These are phyloP conservation scores for Passer domesticus DNA, from an alignment of 2,113 vertebrate species.

Conservation along the genomic window DNA sequence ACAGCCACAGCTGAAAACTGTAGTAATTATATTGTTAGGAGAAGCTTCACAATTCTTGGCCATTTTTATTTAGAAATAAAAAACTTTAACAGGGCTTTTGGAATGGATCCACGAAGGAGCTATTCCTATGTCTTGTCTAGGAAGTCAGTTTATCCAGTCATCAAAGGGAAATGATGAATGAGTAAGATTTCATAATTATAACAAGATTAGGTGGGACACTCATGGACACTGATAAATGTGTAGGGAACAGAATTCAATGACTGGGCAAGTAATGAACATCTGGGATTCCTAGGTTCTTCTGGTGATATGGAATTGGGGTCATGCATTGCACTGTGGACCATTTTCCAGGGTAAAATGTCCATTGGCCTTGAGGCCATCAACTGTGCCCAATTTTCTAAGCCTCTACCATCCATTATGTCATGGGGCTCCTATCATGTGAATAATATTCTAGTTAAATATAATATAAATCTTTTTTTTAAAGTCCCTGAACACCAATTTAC, in stretches of 20 bases:
- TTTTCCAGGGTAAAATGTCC: neutral
- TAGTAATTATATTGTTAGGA: neutral
- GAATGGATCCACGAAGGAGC: neutral
- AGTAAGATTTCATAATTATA: neutral
- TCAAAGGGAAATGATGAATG: neutral
- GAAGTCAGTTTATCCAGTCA: neutral
- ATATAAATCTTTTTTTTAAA: neutral
- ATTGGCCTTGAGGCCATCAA: neutral
- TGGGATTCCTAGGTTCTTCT: neutral
- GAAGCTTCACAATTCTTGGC: neutral
- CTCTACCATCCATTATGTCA: neutral
- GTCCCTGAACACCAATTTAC: slow-evolving; percentile 4
- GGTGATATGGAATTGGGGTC: neutral
- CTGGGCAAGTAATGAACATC: neutral
- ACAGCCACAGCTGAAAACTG: neutral
- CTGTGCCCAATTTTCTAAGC: neutral
- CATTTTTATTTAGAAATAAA: neutral
- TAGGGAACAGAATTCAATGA: neutral
- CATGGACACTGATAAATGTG: fast-evolving
- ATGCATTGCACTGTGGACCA: neutral
- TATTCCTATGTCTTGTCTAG: neutral
- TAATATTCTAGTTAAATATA: slow-evolving; percentile 27
- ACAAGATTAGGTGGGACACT: neutral
- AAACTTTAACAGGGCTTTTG: neutral
- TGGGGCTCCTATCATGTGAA: neutral